Base-by-base conservation (phyloP, 2,888 invertebrate genomes). In the Drosophila peninsularis region DNA sequence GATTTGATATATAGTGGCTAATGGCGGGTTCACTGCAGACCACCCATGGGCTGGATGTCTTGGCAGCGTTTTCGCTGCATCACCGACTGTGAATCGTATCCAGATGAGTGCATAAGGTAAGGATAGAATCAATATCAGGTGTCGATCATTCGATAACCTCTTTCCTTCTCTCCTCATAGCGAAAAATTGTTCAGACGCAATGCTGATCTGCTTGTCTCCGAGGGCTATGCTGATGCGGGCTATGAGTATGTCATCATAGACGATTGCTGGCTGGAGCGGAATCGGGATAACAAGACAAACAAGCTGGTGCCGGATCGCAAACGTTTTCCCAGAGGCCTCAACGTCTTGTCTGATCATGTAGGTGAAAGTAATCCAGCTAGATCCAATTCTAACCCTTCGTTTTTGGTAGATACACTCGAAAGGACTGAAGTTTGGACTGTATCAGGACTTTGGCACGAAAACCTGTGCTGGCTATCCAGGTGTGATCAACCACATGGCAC, bases 391-490 rank as follows among this genome's bases (percentile, higher is more conserved):
- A 4, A 17, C n/a, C 14, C 3, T 11, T 32, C 13, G 2, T 17
- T 4, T 54, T 17, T 17, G n/a, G 5, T 10, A 82, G 96, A 93
- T 96, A 60, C 96, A 96, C 83, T 90, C 91, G 0, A 94, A 93
- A 80, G 96, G 96, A 0, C 92, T 97, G 7, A 95, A 96, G 90
- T 95, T 97, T 90, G 97, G 96, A 4, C 94, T 96, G 67, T 97
- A 97, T 89, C 95, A 95, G 87, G 96, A 97, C 90, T 96, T 95
- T 91, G 97, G 97, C 3, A 95, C 94, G 1, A 92, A 94, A 62
- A 97, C 97, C 0, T 97, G 96, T 90, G 96, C 94, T 5, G 96
- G 96, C 0, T 96, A 95, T 91, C 96, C 96, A 0, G 96, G 96
- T 41, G 94, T 95, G 66, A 93, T 94, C 55, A 93, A 94, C 21